Evolutionary conservation across 2,888 invertebrate genomes (phyloP), one percentile per base, ranked within the genome.

Genomic region (Andrena flavipes): DNA sequence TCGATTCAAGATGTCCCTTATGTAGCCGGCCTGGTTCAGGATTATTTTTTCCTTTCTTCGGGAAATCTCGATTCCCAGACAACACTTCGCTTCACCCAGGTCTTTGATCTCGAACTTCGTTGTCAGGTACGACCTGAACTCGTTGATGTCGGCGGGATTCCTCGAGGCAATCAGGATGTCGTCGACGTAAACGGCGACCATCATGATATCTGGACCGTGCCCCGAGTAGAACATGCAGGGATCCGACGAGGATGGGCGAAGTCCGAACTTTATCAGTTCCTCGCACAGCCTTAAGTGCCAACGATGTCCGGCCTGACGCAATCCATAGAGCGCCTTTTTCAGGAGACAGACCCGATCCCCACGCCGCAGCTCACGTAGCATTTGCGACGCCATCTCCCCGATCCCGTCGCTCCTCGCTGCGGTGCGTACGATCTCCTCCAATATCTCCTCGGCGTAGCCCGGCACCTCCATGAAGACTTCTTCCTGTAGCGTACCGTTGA

Each of bases 401-500:
- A 23, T 8, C 7, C 23, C 56, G 56, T 7, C 6, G 2, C 3
- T 8, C 10, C 7, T 23, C 7, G 6, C 8, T 20, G 6, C 23
- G 2, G 20, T 10, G 1, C 10, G 26, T 3, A 59, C 13, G 29
- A 59, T 26, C 5, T 13, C 10, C 16, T 29, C 29, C 10, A 59
- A 16, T 16, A 10, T 5, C 5, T 29, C 59, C 5, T 6, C 4
- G 13, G 13, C 13, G 3, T 16, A 7, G 0, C 5, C 4, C 5
- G 59, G 59, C 26, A 29, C 29, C 13, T 59, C 59, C 59, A 29
- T 59, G 29, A 59, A 29, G 26, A 59, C 29, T 33, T 67, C 48
- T 16, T 75, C 80, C 2, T 75, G 75, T 0, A 84, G 33, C 0
- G 56, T 26, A 7, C 88, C 88, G 62, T 88, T 84, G 16, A 89